Evolutionary conservation across 2,797 vertebrate genomes (phyloP).

Genomic region (Cichlasoma orientale): DNA sequence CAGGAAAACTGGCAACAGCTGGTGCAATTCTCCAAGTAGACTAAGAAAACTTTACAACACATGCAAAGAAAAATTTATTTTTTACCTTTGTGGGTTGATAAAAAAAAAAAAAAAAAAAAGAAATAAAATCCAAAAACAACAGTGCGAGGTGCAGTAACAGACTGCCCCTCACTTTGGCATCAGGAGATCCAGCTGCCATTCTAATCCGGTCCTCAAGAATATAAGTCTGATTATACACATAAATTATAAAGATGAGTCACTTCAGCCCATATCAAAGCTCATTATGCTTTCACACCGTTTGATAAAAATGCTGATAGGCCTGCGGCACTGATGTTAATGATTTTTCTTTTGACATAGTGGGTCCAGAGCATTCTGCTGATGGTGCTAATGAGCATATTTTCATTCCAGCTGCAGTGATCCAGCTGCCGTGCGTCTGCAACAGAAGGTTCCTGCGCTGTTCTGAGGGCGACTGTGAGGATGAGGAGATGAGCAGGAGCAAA

Average conservation of each 20-base stretch:
- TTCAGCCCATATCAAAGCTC: not conserved
- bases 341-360: not conserved
- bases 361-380: not conserved
- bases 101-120: not conserved
- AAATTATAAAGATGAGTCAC: not conserved
- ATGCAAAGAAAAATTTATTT: accelerated
- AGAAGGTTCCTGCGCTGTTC: not conserved
- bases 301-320: conserved; percentile 1
- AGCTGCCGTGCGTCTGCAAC: not conserved
- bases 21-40: not conserved
- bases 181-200: not conserved
- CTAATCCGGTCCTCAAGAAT: not conserved
- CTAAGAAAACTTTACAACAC: not conserved
- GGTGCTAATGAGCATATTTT: not conserved
- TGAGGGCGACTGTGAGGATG: not conserved
- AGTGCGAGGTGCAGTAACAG: not conserved
- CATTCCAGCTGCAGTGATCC: not conserved
- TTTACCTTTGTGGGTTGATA: not conserved
- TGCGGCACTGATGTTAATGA: not conserved
- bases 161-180: not conserved
- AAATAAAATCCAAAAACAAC: not conserved
- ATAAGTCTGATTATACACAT: not conserved
- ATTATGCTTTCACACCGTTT: not conserved
- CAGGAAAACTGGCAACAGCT: not conserved
- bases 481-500: not conserved